phyloP scores from a whole-genome alignment of 2,888 invertebrate species.

The Patella caerulea region DNA sequence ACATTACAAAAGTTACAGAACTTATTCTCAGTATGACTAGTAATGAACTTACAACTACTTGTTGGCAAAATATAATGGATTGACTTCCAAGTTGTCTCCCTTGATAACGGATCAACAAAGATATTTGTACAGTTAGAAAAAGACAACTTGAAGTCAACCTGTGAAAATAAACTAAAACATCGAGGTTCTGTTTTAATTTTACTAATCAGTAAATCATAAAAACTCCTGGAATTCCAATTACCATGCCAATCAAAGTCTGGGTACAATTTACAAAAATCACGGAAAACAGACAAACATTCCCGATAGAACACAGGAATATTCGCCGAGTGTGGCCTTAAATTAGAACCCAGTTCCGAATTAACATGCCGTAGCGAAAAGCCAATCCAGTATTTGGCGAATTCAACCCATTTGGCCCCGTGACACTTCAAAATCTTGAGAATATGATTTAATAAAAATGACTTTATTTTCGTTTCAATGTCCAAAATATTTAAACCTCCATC shows the following conservation, averaged over 20 bases:
- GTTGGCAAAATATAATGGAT: neutral
- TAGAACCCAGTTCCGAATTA: constrained; percentile 19
- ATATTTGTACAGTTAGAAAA: neutral
- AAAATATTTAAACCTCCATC: constrained; percentile 27
- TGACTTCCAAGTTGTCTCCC: neutral
- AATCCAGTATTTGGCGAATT: constrained; percentile 29
- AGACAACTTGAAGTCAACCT: neutral
- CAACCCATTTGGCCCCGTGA: constrained; percentile 25
- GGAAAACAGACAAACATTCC: constrained; percentile 16
- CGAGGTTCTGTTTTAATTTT: neutral
- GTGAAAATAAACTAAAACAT: neutral
- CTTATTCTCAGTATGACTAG: neutral
- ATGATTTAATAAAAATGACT: constrained; percentile 24
- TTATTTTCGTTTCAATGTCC: constrained; percentile 21
- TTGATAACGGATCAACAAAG: neutral
- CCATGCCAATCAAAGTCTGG: constrained; percentile 2
- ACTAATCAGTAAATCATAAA: constrained; percentile 4
- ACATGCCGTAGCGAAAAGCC: constrained; percentile 21
- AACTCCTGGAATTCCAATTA: neutral
- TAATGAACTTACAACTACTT: neutral
- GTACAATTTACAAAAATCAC: constrained; percentile 3
- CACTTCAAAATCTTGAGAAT: constrained; percentile 25
- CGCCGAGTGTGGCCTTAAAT: constrained; percentile 29
- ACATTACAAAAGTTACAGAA: neutral
- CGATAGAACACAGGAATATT: constrained; percentile 24